Conservation (phyloP, 2,113 vertebrate species). For the Rattus rattus region DNA sequence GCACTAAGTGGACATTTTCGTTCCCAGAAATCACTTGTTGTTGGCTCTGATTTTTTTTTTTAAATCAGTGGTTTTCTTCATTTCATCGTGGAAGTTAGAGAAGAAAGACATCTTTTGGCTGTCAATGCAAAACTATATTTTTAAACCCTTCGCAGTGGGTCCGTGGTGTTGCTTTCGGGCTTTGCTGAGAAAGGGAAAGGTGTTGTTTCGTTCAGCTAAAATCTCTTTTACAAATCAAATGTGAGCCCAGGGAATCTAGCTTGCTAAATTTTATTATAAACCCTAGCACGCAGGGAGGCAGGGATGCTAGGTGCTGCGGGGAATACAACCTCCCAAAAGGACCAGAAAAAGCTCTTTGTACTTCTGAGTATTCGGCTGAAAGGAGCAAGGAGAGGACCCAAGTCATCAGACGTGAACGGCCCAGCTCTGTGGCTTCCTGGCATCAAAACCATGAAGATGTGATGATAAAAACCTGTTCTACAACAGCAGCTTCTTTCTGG, state of each 20-base stretch:
- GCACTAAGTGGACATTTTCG: conserved; percentile 49
- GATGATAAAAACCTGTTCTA: neutral
- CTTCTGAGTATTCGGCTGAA: neutral
- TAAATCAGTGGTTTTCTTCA: conserved; percentile 53
- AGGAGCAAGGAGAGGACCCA: neutral
- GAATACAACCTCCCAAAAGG: neutral
- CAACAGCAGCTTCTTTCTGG: neutral
- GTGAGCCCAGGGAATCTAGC: conserved; percentile 18
- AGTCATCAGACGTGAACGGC: neutral
- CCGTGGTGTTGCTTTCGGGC: neutral
- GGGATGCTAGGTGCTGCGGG: neutral
- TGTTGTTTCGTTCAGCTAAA: conserved; percentile 43
- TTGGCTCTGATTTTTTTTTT: conserved; percentile 47
- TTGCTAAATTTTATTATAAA: conserved; percentile 4
- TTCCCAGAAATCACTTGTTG: conserved; percentile 32
- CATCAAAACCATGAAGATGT: neutral
- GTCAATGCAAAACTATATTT: conserved; percentile 48
- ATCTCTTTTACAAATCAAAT: conserved; percentile 44
- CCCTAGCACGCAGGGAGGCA: neutral
- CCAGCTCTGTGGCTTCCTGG: neutral
- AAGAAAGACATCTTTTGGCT: conserved; percentile 51
- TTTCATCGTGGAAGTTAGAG: neutral
- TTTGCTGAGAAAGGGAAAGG: neutral
- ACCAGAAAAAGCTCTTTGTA: neutral
- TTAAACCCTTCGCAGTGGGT: conserved; percentile 8